Evolutionary conservation across 2,888 invertebrate genomes (phyloP).

Genomic region (Lordiphosa fenestrarum): DNA sequence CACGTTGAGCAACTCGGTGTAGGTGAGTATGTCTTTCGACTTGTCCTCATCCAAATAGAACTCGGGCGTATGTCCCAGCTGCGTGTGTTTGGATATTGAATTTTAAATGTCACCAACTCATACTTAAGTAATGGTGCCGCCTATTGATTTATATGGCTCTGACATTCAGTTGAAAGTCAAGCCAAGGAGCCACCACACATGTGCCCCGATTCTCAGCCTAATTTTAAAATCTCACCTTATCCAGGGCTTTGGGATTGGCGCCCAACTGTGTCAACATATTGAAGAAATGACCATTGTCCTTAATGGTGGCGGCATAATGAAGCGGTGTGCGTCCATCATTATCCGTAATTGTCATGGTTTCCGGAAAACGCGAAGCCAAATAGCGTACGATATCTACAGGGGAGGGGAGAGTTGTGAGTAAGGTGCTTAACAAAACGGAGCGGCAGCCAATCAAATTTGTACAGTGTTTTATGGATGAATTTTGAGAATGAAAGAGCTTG

Average conservation of each 20-base stretch:
- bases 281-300: constrained; percentile 93
- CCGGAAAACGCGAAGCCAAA: constrained; percentile 90
- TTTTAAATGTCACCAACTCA: constrained; percentile 47
- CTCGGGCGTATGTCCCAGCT: constrained; percentile 90
- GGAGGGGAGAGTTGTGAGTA: not conserved
- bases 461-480: not conserved
- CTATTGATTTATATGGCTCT: constrained; percentile 54
- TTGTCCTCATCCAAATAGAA: constrained; percentile 85
- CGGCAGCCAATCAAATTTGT: not conserved
- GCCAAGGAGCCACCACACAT: constrained; percentile 13
- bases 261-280: constrained; percentile 92
- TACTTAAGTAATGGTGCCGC: constrained; percentile 52
- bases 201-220: not conserved
- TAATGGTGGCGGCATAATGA: constrained; percentile 92
- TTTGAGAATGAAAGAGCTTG: too few relatives aligned
- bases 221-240: constrained; percentile 84
- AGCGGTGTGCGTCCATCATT: constrained; percentile 91
- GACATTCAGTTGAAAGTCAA: constrained; percentile 58
- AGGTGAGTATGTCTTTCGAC: constrained; percentile 84
- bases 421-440: not conserved
- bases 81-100: constrained; percentile 42
- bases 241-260: constrained; percentile 89
- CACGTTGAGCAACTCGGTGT: constrained; percentile 85
- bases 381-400: constrained; percentile 81
- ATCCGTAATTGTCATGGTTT: constrained; percentile 90